phyloP scores from a whole-genome alignment of 37 sponge, comb jelly and placozoan genomes.

The Ianthella basta region DNA sequence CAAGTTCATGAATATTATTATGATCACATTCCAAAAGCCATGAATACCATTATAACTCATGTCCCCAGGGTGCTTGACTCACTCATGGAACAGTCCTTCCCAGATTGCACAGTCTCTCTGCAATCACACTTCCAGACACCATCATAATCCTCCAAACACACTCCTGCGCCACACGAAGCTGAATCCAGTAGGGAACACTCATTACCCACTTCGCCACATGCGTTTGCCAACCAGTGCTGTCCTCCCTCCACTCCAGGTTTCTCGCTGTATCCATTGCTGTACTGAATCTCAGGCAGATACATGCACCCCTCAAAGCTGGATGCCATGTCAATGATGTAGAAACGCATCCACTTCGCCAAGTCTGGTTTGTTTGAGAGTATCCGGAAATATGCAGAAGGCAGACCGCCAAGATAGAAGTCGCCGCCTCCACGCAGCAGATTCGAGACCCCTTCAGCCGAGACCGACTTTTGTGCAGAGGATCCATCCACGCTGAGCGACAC shows the following conservation, averaged over 20 bases:
- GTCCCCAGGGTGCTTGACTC: not conserved
- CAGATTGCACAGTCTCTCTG: not conserved
- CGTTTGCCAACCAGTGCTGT: conserved; percentile 10
- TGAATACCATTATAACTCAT: not conserved
- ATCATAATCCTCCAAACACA: not conserved
- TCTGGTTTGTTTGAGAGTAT: not conserved
- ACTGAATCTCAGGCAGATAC: not conserved
- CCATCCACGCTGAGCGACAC: no score
- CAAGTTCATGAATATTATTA: not conserved
- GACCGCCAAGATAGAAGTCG: not conserved
- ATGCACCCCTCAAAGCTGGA: conserved; percentile 6
- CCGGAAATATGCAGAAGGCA: not conserved
- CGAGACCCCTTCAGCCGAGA: no score
- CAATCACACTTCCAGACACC: conserved; percentile 14
- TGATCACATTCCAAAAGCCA: not conserved
- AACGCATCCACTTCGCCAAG: not conserved
- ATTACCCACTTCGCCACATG: not conserved
- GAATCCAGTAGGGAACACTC: not conserved
- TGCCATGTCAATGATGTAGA: not conserved
- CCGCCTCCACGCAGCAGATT: not conserved
- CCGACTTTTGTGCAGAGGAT: no score
- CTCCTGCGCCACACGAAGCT: conserved; percentile 10
- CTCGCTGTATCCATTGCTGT: not conserved
- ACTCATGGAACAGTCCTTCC: not conserved
- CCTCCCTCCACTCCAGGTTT: not conserved